Evolutionary conservation across 2,797 vertebrate genomes (phyloP).

Genomic region (Clarias pachynema): DNA sequence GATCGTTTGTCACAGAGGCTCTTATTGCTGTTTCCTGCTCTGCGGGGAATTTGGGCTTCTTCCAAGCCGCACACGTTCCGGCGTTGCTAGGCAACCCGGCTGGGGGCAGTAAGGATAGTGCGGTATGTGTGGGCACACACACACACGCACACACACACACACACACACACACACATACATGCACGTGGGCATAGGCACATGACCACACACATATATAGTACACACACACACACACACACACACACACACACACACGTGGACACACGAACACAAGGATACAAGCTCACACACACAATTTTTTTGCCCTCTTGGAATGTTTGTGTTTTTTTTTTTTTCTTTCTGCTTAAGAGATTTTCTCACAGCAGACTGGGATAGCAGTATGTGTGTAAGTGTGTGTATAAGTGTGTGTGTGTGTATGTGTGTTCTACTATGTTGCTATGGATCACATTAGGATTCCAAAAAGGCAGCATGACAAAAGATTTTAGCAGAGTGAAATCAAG

Average conservation of each 20-base stretch:
- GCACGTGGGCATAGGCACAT: slow-evolving; percentile 34
- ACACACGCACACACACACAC: neutral
- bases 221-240: slow-evolving; percentile 33
- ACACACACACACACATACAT: neutral
- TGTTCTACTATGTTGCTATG: slow-evolving; percentile 15
- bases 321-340: slow-evolving; percentile 1
- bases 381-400: neutral
- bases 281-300: neutral
- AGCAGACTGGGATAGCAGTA: neutral
- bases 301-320: slow-evolving; percentile 1
- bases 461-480: slow-evolving; percentile 41
- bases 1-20: slow-evolving; percentile 88
- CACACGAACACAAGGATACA: neutral
- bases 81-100: slow-evolving; percentile 90
- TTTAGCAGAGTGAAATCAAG: slow-evolving; percentile 43
- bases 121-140: slow-evolving; percentile 42
- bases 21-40: slow-evolving; percentile 87
- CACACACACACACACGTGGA: neutral
- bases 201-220: slow-evolving; percentile 22
- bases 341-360: slow-evolving; percentile 32
- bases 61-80: slow-evolving; percentile 87
- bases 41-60: slow-evolving; percentile 84
- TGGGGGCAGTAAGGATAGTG: slow-evolving; percentile 65
- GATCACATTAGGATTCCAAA: slow-evolving; percentile 41
- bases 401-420: slow-evolving; percentile 14